Evolutionary conservation across 2,797 vertebrate species (phyloP).

Genomic region (Anabacerthia variegaticeps): DNA sequence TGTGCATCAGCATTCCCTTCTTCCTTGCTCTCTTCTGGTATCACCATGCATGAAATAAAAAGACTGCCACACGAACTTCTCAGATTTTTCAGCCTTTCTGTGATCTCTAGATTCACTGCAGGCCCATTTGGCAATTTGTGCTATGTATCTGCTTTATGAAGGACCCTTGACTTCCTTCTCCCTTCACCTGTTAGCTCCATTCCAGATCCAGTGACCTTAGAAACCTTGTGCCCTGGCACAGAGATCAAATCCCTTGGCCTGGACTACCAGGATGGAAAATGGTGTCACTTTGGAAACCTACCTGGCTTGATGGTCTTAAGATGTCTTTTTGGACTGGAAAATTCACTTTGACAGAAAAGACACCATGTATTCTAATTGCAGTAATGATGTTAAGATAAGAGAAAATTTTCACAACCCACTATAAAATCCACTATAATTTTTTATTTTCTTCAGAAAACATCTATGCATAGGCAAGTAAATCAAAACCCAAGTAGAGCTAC

Average conservation of each 20-base stretch:
- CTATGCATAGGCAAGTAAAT: neutral
- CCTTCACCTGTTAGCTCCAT: neutral
- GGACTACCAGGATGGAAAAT: neutral
- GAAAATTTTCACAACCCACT: neutral
- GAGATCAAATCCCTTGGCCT: neutral
- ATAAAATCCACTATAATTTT: neutral
- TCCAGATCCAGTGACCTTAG: neutral
- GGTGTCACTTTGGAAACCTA: neutral
- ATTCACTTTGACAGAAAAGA: neutral
- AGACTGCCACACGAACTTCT: neutral
- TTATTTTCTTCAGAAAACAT: neutral
- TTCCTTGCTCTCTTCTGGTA: neutral
- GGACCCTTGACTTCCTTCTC: neutral
- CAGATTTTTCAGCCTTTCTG: neutral
- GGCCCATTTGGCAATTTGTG: neutral
- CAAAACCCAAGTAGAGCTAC: neutral
- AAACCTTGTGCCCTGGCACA: neutral
- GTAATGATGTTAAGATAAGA: neutral
- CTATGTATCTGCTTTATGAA: neutral
- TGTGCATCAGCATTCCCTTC: neutral
- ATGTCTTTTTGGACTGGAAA: neutral
- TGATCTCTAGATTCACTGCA: neutral
- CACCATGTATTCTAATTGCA: neutral
- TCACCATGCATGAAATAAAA: neutral
- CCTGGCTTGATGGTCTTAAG: neutral